These are phyloP conservation scores for Amyelois transitella DNA, from an alignment of 1,140 invertebrate species.

Conservation along the genomic window DNA sequence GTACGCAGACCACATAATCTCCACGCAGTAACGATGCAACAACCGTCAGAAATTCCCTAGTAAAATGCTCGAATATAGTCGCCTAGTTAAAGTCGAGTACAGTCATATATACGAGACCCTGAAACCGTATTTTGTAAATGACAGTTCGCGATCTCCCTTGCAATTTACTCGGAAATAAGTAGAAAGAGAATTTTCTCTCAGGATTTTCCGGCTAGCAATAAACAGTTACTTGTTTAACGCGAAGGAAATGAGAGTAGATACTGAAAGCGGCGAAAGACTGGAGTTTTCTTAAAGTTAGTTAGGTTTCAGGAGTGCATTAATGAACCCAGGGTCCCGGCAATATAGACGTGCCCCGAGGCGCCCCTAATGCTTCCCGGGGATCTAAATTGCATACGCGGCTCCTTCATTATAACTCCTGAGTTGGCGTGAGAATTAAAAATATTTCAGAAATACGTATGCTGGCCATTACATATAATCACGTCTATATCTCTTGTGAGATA, in stretches of 20 bases:
- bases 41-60: no score
- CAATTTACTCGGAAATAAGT: neutral
- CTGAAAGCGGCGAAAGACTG: conserved; percentile 23
- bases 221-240: conserved; percentile 54
- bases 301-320: conserved; percentile 40
- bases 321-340: conserved; percentile 31
- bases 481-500: no score
- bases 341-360: conserved; percentile 1
- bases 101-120: no score
- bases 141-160: conserved; percentile 22
- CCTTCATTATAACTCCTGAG: neutral
- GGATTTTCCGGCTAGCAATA: conserved; percentile 44
- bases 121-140: conserved; percentile 40
- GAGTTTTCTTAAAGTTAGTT: conserved; percentile 55
- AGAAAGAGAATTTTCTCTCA: conserved; percentile 41
- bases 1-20: no score
- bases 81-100: no score
- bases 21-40: no score
- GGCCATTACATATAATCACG: no score
- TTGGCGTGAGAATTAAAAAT: neutral
- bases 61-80: no score
- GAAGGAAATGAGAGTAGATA: conserved; percentile 39
- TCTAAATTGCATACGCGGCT: conserved; percentile 2
- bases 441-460: neutral
- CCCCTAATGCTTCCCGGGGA: neutral